These are phyloP conservation scores for Trichomalopsis sarcophagae DNA, from an alignment of 1,140 invertebrate genomes.

Conservation along the genomic window DNA sequence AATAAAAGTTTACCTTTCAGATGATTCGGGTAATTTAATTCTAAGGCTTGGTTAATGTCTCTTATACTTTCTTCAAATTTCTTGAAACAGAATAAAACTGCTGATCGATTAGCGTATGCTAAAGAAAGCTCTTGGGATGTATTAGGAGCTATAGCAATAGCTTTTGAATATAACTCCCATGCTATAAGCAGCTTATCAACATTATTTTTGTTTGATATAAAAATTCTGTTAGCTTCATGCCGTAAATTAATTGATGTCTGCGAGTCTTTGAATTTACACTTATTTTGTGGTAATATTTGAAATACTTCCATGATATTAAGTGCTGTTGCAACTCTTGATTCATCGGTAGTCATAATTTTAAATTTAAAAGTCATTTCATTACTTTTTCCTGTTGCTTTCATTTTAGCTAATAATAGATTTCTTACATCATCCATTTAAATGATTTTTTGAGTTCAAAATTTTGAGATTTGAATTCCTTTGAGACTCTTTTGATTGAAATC, in stretches of 20 bases:
- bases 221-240: conserved; percentile 56
- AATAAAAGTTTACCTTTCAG: conserved; percentile 58
- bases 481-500: no score
- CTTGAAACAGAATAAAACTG: conserved; percentile 78
- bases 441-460: not conserved
- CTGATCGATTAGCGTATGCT: conserved; percentile 83
- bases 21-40: conserved; percentile 60
- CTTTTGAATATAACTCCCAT: conserved; percentile 77
- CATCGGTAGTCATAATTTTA: conserved; percentile 17
- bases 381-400: conserved; percentile 16
- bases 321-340: conserved; percentile 14
- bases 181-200: conserved; percentile 41
- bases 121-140: conserved; percentile 77
- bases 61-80: conserved; percentile 79
- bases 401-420: conserved; percentile 15
- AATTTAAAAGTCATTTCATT: conserved; percentile 40
- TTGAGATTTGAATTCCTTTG: no score
- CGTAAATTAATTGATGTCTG: conserved; percentile 49
- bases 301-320: conserved; percentile 31
- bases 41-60: conserved; percentile 66
- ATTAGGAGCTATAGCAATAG: conserved; percentile 76
- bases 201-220: conserved; percentile 38
- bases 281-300: conserved; percentile 39
- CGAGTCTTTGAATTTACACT: conserved; percentile 49
- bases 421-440: conserved; percentile 18